Evolutionary conservation across 1,140 invertebrate genomes (phyloP), one percentile per base, ranked within the genome.

Genomic region (Saxidomus purpurata): DNA sequence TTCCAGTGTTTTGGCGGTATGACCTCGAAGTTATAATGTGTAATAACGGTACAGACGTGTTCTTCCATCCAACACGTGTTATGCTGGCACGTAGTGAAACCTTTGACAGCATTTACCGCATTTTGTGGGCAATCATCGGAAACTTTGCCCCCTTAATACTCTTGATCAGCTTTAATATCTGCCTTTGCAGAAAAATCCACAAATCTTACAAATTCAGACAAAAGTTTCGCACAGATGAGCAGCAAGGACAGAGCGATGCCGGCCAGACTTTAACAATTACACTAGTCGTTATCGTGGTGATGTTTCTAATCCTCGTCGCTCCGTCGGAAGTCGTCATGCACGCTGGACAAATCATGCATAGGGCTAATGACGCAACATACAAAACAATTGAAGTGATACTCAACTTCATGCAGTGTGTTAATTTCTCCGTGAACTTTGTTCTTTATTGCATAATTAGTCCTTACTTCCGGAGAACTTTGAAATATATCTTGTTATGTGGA

Each of bases 291-390:
- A 95, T 95, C 22, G 94, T 95, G 13, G 92, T 95, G 15, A 94
- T 95, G 94, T 95, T 95, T 77, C 91, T 95, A 71, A 93, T 95
- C 25, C 90, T 95, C 2, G 95, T 95, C 22, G 95, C 95, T 0
- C 95, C 95, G 17, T 95, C 94, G 0, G 95, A 95, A 86, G 92
- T 94, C 52, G 92, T 95, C 1, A 93, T 95, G 47, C 92, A 93
- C 52, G 89, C 93, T 13, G 91, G 93, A 1, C 69, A 92, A 36
- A 89, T 94, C 34, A 91, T 90, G 47, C 90, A 92, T 67, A 91
- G 88, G 3, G 88, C 93, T 25, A 92, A 92, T 80, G 92, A 90
- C 69, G 90, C 91, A 25, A 86, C 91, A 0, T 92, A 91, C 79
- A 90, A 90, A 61, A 92, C 92, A 19, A 91, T 94, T 25, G 94